Evolutionary conservation across 2,113 vertebrate species (phyloP).

Genomic region (Bujurquina vittata): DNA sequence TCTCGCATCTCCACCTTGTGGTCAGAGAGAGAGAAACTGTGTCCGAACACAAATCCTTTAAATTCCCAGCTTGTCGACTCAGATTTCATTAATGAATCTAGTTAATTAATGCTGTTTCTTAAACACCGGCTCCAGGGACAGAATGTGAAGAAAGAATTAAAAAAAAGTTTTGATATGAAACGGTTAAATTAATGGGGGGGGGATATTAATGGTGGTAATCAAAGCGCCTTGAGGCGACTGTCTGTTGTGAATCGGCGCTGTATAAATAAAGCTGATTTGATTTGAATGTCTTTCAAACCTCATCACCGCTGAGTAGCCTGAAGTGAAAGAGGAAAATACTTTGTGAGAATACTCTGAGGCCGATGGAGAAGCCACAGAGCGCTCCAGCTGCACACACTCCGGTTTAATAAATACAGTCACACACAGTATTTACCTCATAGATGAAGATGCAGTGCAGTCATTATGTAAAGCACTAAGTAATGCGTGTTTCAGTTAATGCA

Average conservation of each 20-base stretch:
- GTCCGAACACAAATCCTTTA: not conserved
- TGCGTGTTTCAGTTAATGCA: not conserved
- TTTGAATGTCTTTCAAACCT: no score
- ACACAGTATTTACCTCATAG: not conserved
- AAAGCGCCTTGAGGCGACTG: no score
- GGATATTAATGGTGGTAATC: no score
- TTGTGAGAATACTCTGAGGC: not conserved
- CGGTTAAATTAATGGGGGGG: no score
- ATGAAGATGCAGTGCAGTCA: not conserved
- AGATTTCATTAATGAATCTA: not conserved
- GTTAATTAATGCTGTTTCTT: no score
- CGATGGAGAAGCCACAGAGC: not conserved
- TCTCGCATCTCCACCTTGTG: constrained; percentile 61
- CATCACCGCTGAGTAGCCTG: not conserved
- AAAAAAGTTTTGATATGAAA: not conserved
- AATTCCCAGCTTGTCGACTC: fast-evolving
- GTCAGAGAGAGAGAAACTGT: constrained; percentile 17
- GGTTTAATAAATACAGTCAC: not conserved
- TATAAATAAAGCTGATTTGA: no score
- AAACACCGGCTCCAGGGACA: not conserved
- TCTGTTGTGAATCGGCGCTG: no score
- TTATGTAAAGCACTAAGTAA: not conserved
- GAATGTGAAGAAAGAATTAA: not conserved
- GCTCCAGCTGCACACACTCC: not conserved
- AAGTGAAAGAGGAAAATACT: not conserved